phyloP scores from a whole-genome alignment of 2,113 vertebrate genomes.

The Lagopus leucura region DNA sequence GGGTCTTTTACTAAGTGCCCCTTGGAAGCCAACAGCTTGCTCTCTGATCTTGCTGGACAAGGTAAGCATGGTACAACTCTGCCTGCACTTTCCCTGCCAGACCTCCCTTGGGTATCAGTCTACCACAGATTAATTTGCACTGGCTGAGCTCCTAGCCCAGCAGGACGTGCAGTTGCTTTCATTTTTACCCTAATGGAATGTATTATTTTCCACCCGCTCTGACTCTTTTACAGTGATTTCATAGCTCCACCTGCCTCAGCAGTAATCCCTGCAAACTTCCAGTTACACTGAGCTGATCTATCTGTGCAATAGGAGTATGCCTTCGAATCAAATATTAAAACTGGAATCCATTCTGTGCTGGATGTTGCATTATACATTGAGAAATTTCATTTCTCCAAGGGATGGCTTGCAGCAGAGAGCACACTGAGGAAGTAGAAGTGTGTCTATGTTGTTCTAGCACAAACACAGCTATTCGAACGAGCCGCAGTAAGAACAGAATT shows the following conservation, averaged over 20 bases:
- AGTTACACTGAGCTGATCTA: neutral
- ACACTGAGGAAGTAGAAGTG: neutral
- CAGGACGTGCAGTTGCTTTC: neutral
- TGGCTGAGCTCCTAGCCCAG: neutral
- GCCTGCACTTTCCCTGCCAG: neutral
- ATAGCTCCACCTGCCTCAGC: constrained; percentile 31
- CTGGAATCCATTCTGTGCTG: neutral
- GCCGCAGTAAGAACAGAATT: constrained; percentile 49
- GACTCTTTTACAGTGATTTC: constrained; percentile 10
- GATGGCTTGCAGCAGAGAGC: neutral
- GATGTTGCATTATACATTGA: constrained; percentile 25
- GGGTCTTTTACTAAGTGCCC: neutral
- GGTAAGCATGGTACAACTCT: neutral
- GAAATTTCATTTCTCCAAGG: constrained; percentile 19
- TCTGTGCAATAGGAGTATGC: neutral
- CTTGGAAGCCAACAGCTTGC: neutral
- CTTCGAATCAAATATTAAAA: constrained; percentile 19
- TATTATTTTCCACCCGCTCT: neutral
- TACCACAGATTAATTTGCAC: neutral
- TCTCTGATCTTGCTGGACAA: neutral
- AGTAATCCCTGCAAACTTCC: neutral
- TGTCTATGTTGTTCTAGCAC: constrained; percentile 38
- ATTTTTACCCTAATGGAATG: constrained; percentile 7
- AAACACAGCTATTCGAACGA: constrained; percentile 54
- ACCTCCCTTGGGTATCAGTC: neutral